These are phyloP conservation scores for Poicephalus gulielmi DNA, from an alignment of 2,113 vertebrate genomes.

Conservation along the genomic window DNA sequence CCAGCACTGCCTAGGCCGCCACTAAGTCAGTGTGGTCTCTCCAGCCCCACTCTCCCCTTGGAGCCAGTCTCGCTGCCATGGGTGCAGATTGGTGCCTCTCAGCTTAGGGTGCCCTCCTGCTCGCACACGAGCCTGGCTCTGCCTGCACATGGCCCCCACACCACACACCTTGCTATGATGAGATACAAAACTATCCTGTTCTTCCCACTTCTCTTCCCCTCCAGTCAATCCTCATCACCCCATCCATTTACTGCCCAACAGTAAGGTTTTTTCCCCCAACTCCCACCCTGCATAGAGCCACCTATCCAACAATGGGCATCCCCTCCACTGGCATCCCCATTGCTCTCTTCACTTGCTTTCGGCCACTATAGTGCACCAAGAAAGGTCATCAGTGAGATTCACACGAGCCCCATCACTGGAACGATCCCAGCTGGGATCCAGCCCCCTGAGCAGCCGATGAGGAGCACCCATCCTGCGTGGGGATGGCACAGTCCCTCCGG, in stretches of 20 bases:
- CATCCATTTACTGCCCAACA: background rate
- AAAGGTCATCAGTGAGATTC: background rate
- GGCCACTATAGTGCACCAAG: background rate
- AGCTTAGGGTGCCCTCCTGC: background rate
- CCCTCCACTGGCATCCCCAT: background rate
- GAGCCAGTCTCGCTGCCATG: accelerated
- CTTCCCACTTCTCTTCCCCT: background rate
- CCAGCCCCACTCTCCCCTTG: background rate
- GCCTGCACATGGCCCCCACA: background rate
- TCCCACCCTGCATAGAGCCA: background rate
- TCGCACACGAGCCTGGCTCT: accelerated
- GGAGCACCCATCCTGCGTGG: background rate
- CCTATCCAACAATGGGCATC: accelerated
- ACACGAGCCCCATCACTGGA: background rate
- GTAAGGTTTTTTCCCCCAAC: background rate
- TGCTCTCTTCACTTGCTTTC: accelerated
- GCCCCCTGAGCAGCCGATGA: background rate
- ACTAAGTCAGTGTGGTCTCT: background rate
- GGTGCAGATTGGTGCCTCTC: background rate
- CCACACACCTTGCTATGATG: background rate
- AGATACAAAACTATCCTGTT: background rate
- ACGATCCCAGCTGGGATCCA: background rate
- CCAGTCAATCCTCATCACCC: background rate
- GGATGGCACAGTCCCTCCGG: background rate
- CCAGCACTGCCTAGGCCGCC: background rate